Base-by-base conservation (phyloP, 2,888 invertebrate genomes). In the Drosophila gaucha region DNA sequence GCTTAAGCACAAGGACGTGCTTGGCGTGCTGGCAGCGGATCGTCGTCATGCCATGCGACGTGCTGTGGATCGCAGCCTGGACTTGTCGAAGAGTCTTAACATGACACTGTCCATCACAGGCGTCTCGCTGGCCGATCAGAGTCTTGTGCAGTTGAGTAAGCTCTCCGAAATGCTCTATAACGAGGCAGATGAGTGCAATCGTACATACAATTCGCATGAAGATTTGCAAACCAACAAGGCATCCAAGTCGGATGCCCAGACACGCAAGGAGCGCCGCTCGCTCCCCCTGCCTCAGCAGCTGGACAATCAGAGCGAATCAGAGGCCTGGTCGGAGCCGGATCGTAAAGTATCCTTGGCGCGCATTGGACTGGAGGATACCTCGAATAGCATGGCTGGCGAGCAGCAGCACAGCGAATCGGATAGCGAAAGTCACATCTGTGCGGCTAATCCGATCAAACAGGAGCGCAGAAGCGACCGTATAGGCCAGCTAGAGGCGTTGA, bases 291-390 rank as follows among this genome's bases (percentile, higher is more conserved):
- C 77, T 2, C 71, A 79, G 14, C 69, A 79, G 20, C 49, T 80
- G 14, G 89, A 89, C 57, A 89, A 89, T 65, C 90, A 91, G 47
- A 92, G 95, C 2, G 97, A 97, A 88, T 96, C 96, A 0, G 97
- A 97, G 89, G 95, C 96, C 30, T 97, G 97, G 95, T 97, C 97
- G 0, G 97, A 97, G 88, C 97, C 97, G 0, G 97, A 97, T 89
- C 93, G 96, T 43, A 94, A 94, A 64, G 96, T 97, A 2, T 97
- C 97, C 0, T 92, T 95, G 65, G 96, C 96, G 0, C 93, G 97
- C 68, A 96, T 97, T 22, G 97, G 97, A 0, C 87, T 95, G 2
- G 93, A 93, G 52, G 93, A 93, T 49, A 91, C 90, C 20, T 84
- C 86, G 2, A 64, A 70, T 4, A 80, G 86, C 8, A 47, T 80